Percentiles rank a stretch among this genome's conserved stretches.
phyloP scores from a whole-genome alignment of 2,113 vertebrate species.

The Xiphophorus hellerii region DNA sequence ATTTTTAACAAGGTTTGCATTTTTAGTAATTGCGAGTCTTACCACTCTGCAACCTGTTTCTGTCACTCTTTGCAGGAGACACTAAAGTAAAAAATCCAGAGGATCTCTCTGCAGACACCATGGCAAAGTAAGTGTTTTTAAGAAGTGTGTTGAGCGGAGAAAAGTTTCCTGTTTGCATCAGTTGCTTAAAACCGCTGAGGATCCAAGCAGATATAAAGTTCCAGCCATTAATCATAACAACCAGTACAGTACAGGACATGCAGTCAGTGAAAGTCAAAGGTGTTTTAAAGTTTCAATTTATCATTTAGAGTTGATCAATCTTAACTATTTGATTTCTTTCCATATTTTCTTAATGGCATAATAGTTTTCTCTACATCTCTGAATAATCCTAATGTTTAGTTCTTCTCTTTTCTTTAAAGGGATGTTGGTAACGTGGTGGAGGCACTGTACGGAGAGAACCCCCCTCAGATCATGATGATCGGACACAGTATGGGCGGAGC shows the following conservation, averaged over 20 bases:
- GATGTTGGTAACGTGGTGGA: conserved; percentile 95
- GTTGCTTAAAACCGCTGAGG: background rate
- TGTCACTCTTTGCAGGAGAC: conserved; percentile 81
- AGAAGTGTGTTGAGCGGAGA: too few relatives aligned
- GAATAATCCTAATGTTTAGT: background rate
- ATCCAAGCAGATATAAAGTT: background rate
- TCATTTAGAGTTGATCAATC: too few relatives aligned
- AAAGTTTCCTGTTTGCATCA: background rate
- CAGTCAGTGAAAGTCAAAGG: background rate
- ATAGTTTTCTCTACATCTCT: too few relatives aligned
- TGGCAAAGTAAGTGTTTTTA: conserved; percentile 89
- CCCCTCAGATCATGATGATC: conserved; percentile 94
- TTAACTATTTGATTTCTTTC: too few relatives aligned
- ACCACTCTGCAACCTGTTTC: background rate
- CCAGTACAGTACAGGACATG: too few relatives aligned
- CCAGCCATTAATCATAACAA: background rate
- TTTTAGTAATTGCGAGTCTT: too few relatives aligned
- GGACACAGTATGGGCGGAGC: conserved; percentile 99
- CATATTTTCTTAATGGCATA: too few relatives aligned
- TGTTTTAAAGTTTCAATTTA: too few relatives aligned
- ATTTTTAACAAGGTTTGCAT: background rate
- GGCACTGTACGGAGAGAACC: conserved; percentile 91
- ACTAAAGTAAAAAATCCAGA: conserved; percentile 92
- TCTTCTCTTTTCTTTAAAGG: conserved; percentile 68
- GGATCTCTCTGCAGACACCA: conserved; percentile 96